phyloP scores from a whole-genome alignment of 1,140 invertebrate genomes.

The Laupala kohalensis region DNA sequence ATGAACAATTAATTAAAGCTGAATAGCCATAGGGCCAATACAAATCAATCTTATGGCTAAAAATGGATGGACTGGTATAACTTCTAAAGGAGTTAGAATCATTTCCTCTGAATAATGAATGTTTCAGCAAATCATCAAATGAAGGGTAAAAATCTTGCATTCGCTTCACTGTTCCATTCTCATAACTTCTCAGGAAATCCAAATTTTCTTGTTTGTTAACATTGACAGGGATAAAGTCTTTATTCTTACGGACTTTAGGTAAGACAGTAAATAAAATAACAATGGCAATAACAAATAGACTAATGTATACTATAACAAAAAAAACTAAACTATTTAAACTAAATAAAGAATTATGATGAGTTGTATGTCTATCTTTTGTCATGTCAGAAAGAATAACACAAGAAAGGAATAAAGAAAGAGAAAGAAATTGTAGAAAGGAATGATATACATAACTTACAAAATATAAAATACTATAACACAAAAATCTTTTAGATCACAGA shows the following conservation, averaged over 20 bases:
- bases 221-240: too few relatives aligned
- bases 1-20: conserved; percentile 16
- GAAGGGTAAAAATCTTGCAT: neutral
- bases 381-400: too few relatives aligned
- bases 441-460: too few relatives aligned
- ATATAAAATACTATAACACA: too few relatives aligned
- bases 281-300: conserved; percentile 8
- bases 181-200: neutral
- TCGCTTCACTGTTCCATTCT: neutral
- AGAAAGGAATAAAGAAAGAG: too few relatives aligned
- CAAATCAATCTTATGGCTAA: neutral
- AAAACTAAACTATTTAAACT: conserved; percentile 9
- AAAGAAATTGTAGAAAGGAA: too few relatives aligned
- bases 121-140: neutral
- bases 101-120: neutral
- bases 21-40: conserved; percentile 6
- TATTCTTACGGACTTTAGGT: neutral
- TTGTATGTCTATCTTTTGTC: too few relatives aligned
- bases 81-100: neutral
- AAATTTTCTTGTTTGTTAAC: neutral
- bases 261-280: conserved; percentile 6
- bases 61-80: neutral
- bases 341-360: too few relatives aligned
- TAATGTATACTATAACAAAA: conserved; percentile 7
- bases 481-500: too few relatives aligned